phyloP scores from a whole-genome alignment of 2,113 vertebrate species.

The Periophthalmus modestus region DNA sequence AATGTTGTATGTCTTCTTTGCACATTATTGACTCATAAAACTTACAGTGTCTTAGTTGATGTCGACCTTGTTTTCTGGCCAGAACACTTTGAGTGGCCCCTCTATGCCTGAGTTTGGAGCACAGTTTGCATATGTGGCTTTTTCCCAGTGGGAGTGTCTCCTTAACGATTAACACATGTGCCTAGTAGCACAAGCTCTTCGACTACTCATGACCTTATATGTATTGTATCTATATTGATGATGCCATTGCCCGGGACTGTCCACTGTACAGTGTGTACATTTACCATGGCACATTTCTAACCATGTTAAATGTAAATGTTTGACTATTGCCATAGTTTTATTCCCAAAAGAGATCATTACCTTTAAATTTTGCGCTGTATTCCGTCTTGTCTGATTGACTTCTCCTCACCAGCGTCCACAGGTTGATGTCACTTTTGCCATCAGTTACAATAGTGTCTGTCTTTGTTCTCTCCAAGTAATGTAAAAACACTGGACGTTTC shows the following conservation, averaged over 20 bases:
- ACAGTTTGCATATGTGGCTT: conserved; percentile 81
- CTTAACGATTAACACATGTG: conserved; percentile 74
- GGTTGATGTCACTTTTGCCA: conserved; percentile 79
- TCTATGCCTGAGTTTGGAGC: conserved; percentile 57
- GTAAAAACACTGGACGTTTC: conserved; percentile 83
- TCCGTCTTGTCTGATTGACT: conserved; percentile 96
- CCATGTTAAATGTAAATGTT: conserved; percentile 10
- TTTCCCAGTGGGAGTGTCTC: conserved; percentile 72
- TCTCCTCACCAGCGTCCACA: conserved; percentile 85
- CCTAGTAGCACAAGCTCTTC: conserved; percentile 55
- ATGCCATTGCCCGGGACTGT: background rate
- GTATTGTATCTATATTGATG: conserved; percentile 3
- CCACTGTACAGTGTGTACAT: conserved; percentile 1
- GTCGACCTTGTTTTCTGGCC: conserved; percentile 22
- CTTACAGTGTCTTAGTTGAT: background rate
- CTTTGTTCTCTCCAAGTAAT: conserved; percentile 90
- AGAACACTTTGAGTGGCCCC: conserved; percentile 60
- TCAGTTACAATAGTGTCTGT: conserved; percentile 86
- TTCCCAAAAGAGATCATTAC: conserved; percentile 73
- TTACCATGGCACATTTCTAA: background rate
- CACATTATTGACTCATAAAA: background rate
- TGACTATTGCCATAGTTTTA: conserved; percentile 67
- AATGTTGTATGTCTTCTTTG: background rate
- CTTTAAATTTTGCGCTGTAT: conserved; percentile 94
- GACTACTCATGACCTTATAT: background rate